Evolutionary conservation across 2,888 invertebrate genomes (phyloP).

Genomic region (Folsomia candida): DNA sequence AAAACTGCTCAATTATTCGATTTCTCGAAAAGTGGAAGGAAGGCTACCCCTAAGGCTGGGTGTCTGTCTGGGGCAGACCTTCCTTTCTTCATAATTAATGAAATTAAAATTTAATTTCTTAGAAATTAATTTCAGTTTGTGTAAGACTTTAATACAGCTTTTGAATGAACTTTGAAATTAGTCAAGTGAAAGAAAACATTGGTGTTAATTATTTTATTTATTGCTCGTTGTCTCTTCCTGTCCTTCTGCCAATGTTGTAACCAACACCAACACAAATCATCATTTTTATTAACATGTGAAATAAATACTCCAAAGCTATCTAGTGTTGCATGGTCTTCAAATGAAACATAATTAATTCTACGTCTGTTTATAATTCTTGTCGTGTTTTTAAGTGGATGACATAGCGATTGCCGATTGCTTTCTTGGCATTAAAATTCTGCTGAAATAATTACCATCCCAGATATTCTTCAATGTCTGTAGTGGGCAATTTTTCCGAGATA

Average conservation of each 20-base stretch:
- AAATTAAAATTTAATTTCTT: too few relatives aligned
- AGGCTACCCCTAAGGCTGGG: too few relatives aligned
- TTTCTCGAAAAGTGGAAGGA: too few relatives aligned
- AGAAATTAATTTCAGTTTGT: too few relatives aligned
- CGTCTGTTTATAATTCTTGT: background rate
- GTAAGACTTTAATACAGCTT: too few relatives aligned
- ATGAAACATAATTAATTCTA: background rate
- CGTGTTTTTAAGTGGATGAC: background rate
- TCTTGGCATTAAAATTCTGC: background rate
- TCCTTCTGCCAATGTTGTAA: too few relatives aligned
- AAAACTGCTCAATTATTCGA: background rate
- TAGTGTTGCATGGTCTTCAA: background rate
- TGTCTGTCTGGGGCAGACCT: too few relatives aligned
- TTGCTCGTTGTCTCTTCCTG: too few relatives aligned
- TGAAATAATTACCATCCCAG: background rate
- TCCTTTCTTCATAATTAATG: too few relatives aligned
- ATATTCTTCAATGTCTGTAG: background rate
- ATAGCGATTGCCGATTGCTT: slow-evolving; percentile 1
- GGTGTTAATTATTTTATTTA: too few relatives aligned
- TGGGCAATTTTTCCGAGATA: background rate
- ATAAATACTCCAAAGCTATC: background rate
- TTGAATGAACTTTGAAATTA: too few relatives aligned
- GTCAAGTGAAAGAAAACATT: too few relatives aligned
- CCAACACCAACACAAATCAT: background rate
- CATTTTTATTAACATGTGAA: background rate